Evolutionary conservation across 2,888 invertebrate species (phyloP), one percentile per base, ranked within the genome.

Genomic region (Dermolepida albohirtum): DNA sequence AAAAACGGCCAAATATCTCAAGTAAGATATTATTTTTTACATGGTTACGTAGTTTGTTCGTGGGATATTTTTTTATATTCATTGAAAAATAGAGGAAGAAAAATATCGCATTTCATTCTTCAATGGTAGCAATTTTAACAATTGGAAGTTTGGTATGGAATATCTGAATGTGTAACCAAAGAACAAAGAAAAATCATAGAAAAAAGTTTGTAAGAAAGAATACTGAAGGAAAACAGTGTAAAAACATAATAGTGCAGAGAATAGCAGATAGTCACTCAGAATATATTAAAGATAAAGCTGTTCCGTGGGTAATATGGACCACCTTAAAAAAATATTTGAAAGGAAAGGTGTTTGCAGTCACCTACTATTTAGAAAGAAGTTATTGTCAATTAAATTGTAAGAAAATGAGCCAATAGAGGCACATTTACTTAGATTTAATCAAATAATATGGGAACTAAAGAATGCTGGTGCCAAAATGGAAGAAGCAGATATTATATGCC

Each of bases 261-360:
- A 44, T 67, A 6, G 27, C 57, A 6, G 64, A 67, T 16, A 29
- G 34, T 12, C 51, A 67, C 16, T 39, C 59, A 17, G 70, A 70
- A 50, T 66, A 49, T 55, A 11, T 72, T 40, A 65, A 69, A 66
- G 66, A 64, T 41, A 55, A 72, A 63, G 40, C 47, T 8, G 69
- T 64, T 5, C 66, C 66, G 14, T 67, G 64, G 49, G 49, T 34
- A 16, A 71, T 70, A 71, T 72, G 70, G 70, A 59, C 40, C 47
- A 52, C 54, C 6, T 27, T 71, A 14, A 66, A 54, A 57, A 41
- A 14, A 67, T 50, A 34, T 67, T 67, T 63, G 67, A 70, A 41
- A 64, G 62, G 11, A 72, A 68, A 39, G 66, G 66, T 10, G 8
- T 67, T 34, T 17, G 52, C 1, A 67, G 50, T 34, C 64, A 68